Evolutionary conservation across 2,797 vertebrate species (phyloP).

Genomic region (Octomys mimax): DNA sequence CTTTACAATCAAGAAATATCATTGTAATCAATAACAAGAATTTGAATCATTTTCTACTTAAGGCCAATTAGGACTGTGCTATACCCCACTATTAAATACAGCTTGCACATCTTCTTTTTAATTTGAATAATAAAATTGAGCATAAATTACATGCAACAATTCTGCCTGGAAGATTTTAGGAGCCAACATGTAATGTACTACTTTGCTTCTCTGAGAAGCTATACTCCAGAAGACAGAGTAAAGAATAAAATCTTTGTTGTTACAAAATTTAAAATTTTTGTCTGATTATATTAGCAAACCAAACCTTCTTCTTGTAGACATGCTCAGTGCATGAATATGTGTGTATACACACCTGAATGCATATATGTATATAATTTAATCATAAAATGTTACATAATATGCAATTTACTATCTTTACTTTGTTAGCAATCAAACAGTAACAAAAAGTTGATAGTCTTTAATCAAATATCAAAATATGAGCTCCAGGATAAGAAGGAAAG

Average conservation of each 20-base stretch:
- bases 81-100: slow-evolving; percentile 14
- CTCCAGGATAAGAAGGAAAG: not conserved
- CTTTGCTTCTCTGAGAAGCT: not conserved
- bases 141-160: slow-evolving; percentile 29
- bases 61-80: not conserved
- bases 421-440: slow-evolving; percentile 9
- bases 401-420: not conserved
- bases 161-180: not conserved
- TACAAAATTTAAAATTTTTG: slow-evolving; percentile 56
- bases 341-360: not conserved
- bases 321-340: not conserved
- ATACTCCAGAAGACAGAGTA: not conserved
- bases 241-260: slow-evolving; percentile 52
- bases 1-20: not conserved
- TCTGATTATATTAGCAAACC: slow-evolving; percentile 28
- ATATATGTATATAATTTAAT: no score
- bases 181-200: not conserved
- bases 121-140: slow-evolving; percentile 13
- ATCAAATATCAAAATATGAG: not conserved
- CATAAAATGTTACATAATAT: no score
- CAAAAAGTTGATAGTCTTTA: not conserved
- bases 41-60: not conserved
- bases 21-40: not conserved
- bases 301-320: not conserved
- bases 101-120: not conserved